phyloP scores from a whole-genome alignment of 2,888 invertebrate species.

The Drosophila greeni region DNA sequence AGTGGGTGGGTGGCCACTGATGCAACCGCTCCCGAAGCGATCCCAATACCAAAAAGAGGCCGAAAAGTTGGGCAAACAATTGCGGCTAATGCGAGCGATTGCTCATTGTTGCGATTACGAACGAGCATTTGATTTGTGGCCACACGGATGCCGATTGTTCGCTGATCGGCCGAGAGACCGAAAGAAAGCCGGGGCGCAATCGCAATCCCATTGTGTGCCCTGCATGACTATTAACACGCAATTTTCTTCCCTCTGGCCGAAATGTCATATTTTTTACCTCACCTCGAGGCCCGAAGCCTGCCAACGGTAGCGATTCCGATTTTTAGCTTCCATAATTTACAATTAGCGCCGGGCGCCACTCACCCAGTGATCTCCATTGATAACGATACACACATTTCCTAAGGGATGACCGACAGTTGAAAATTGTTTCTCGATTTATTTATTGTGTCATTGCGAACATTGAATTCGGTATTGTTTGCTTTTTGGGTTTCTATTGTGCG shows the following conservation, averaged over 20 bases:
- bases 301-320: slow-evolving; percentile 44
- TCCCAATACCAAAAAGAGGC: slow-evolving; percentile 26
- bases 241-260: slow-evolving; percentile 56
- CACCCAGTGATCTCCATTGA: slow-evolving; percentile 66
- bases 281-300: slow-evolving; percentile 5
- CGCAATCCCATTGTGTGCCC: slow-evolving; percentile 45
- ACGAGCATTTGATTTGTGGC: slow-evolving; percentile 65
- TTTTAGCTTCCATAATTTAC: slow-evolving; percentile 45
- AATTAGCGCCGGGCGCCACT: slow-evolving; percentile 56
- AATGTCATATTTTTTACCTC: slow-evolving; percentile 54
- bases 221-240: slow-evolving; percentile 61
- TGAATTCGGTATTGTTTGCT: slow-evolving; percentile 48
- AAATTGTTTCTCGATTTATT: slow-evolving; percentile 68
- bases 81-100: slow-evolving; percentile 63
- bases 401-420: slow-evolving; percentile 28
- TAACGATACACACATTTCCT: slow-evolving; percentile 38
- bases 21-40: slow-evolving; percentile 32
- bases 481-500: slow-evolving; percentile 43
- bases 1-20: slow-evolving; percentile 19
- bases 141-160: slow-evolving; percentile 58
- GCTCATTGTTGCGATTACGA: slow-evolving; percentile 61
- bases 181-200: slow-evolving; percentile 50
- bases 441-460: slow-evolving; percentile 65
- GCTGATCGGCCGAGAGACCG: slow-evolving; percentile 47
- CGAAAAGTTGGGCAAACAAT: slow-evolving; percentile 61